phyloP scores from a whole-genome alignment of 1,140 invertebrate species.

The Anastrepha obliqua region DNA sequence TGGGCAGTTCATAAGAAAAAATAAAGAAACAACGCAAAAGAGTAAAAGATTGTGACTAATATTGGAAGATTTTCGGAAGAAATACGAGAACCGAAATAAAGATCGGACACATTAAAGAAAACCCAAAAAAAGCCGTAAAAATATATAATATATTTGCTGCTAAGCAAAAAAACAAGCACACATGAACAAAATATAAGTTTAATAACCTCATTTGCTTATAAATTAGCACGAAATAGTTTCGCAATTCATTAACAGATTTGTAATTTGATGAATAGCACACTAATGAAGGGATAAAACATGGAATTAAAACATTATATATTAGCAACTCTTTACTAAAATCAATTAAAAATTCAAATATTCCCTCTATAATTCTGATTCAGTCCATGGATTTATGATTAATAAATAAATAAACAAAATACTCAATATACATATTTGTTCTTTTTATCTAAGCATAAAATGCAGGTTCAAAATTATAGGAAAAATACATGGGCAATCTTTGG shows the following conservation, averaged over 20 bases:
- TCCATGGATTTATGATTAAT: too few relatives aligned
- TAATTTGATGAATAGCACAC: neutral
- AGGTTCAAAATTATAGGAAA: too few relatives aligned
- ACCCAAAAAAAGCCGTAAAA: neutral
- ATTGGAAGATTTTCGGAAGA: neutral
- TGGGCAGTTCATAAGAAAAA: neutral
- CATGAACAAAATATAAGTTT: neutral
- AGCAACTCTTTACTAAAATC: too few relatives aligned
- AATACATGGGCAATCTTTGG: too few relatives aligned
- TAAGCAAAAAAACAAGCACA: neutral
- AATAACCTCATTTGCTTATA: neutral
- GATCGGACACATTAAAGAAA: neutral
- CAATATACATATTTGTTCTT: too few relatives aligned
- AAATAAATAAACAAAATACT: too few relatives aligned
- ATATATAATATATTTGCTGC: neutral
- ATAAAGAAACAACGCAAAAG: too few relatives aligned
- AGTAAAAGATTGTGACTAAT: neutral
- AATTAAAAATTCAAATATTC: too few relatives aligned
- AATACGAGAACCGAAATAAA: neutral
- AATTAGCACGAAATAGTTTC: constrained; percentile 5
- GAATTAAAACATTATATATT: too few relatives aligned
- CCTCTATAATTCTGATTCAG: too few relatives aligned
- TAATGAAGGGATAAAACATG: too few relatives aligned
- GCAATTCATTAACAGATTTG: neutral
- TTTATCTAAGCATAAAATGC: too few relatives aligned